Evolutionary conservation across 2,113 vertebrate genomes (phyloP), one percentile per base, ranked within the genome.

Genomic region (Struthidea cinerea): DNA sequence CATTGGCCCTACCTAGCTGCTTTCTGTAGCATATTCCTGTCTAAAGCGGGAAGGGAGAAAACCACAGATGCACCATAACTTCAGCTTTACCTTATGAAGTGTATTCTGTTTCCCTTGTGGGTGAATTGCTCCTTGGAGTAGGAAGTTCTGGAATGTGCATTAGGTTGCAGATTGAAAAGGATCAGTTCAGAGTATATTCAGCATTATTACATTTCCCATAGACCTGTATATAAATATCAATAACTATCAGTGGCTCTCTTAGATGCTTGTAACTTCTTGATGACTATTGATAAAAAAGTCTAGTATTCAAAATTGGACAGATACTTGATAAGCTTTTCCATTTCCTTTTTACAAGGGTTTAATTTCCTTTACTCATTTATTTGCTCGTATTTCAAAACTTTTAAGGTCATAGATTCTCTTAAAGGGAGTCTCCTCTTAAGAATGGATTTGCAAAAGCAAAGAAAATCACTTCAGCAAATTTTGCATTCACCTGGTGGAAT

Each of bases 331-430:
- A 87, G 53, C 19, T 83, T 93, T 90, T 94, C 82, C 22, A 65
- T 94, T 91, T 96, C 78, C 37, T 64, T 44, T 89, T 87, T 69
- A 23, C 57, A 76, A 68, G 49, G 37, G 7, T 89, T 94, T 87
- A 44, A 89, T 94, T 94, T 97, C 52, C 77, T 90, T 81, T 84
- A 63, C 24, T 59, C 23, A 28, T 92, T 70, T 86, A 70, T 74
- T 70, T 81, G 22, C 30, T 55, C 91, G 33, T 49, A 52, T 68
- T 91, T 67, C 73, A 39, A 87, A 89, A 84, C 28, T 89, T 94
- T 87, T 44, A 82, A 79, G 73, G 28, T 65, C 33, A 56, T 19
- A 49, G 32, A 63, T 47, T 84, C 26, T 61, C 17, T 63, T 76
- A 56, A 83, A 55, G 42, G 47, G 32, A 56, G 35, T 42, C 22